Percentiles rank a stretch among this genome's conserved stretches.
Conservation (phyloP, 37 sponge, comb jelly and placozoan species). For the Corticium candelabrum region DNA sequence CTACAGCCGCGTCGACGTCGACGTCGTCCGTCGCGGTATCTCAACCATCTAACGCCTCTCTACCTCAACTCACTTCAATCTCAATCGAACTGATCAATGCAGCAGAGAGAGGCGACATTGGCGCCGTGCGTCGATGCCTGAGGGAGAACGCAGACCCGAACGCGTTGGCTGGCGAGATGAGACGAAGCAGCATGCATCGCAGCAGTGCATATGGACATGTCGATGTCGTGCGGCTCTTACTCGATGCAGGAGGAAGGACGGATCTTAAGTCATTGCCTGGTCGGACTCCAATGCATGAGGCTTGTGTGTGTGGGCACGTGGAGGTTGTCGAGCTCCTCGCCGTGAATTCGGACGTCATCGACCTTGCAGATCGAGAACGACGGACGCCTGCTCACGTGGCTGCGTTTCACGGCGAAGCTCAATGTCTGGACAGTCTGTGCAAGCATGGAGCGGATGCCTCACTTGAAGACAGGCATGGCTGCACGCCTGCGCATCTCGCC, state of each 20-base stretch:
- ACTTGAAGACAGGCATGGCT: constrained; percentile 37
- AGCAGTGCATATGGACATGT: constrained; percentile 3
- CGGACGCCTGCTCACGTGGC: constrained; percentile 55
- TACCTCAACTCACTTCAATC: neutral
- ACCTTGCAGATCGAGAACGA: constrained; percentile 34
- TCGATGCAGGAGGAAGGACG: constrained; percentile 25
- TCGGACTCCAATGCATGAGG: constrained; percentile 63
- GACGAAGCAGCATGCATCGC: neutral
- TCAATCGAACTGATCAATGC: neutral
- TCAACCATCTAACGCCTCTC: neutral
- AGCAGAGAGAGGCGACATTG: neutral
- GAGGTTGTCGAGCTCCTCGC: constrained; percentile 29
- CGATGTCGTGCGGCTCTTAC: constrained; percentile 30
- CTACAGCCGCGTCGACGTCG: neutral
- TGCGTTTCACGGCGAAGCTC: constrained; percentile 51
- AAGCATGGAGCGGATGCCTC: constrained; percentile 34
- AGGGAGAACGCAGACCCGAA: neutral
- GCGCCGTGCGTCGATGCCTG: neutral
- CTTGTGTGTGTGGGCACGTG: constrained; percentile 52
- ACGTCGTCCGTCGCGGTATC: neutral
- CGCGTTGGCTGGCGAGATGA: neutral
- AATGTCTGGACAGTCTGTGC: constrained; percentile 25
- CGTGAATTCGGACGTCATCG: constrained; percentile 29
- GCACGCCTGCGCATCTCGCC: constrained; percentile 57
- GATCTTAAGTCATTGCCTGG: constrained; percentile 27